Conservation (phyloP, 2,888 invertebrate genomes). For the Torymus aiolomorphi region DNA sequence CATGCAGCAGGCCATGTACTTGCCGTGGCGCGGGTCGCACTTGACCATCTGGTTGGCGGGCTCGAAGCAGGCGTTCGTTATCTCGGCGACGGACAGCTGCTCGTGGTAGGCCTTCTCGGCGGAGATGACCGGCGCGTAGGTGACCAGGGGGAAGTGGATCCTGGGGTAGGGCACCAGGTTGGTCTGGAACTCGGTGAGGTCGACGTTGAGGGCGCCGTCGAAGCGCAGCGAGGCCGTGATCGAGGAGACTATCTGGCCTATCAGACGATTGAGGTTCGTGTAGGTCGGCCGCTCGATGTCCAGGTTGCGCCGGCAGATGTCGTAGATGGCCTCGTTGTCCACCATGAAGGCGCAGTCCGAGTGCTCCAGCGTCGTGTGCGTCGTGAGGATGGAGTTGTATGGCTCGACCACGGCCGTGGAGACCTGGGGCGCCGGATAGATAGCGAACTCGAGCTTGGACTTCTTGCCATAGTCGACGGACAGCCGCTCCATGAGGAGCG, state of each 20-base stretch:
- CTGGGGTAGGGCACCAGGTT: constrained; percentile 96
- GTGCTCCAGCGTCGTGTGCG: constrained; percentile 95
- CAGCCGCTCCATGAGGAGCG: constrained; percentile 95
- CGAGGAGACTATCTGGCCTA: constrained; percentile 94
- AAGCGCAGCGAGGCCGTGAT: constrained; percentile 95
- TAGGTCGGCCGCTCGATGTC: constrained; percentile 97
- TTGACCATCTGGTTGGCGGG: constrained; percentile 97
- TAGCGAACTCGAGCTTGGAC: constrained; percentile 95
- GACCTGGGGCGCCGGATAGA: constrained; percentile 96
- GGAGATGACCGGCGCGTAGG: constrained; percentile 95
- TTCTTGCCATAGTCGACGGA: constrained; percentile 98
- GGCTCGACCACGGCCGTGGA: constrained; percentile 95
- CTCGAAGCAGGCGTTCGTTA: constrained; percentile 96
- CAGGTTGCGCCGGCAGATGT: constrained; percentile 94
- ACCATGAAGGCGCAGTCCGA: constrained; percentile 98
- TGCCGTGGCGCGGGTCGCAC: constrained; percentile 93
- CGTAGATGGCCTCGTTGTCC: constrained; percentile 91
- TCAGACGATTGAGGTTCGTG: constrained; percentile 96
- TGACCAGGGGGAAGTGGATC: constrained; percentile 95
- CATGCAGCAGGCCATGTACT: constrained; percentile 98
- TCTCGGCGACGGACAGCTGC: constrained; percentile 67
- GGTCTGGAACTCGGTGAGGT: constrained; percentile 95
- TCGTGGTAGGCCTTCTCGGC: constrained; percentile 80
- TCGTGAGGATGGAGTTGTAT: constrained; percentile 97
- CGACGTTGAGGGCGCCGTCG: constrained; percentile 95